Percentiles rank a stretch among this genome's conserved stretches.
phyloP scores from a whole-genome alignment of 1,140 invertebrate genomes.

The Drosophila kanapiae region DNA sequence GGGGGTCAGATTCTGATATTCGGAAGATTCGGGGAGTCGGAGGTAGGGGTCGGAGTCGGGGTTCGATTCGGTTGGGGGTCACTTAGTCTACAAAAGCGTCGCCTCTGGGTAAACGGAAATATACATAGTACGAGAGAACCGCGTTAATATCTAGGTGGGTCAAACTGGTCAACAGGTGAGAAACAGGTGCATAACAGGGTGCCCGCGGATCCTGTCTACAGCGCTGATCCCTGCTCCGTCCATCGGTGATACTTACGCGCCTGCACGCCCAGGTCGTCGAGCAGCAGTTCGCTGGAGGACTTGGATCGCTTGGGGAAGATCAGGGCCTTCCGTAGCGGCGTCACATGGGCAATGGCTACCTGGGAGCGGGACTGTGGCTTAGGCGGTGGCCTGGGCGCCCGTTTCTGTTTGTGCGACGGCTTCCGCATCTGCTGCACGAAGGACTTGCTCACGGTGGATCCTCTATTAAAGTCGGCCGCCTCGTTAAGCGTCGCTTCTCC shows the following conservation, averaged over 20 bases:
- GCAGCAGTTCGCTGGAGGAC: conserved; percentile 74
- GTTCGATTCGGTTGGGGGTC: conserved; percentile 14
- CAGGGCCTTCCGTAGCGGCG: conserved; percentile 67
- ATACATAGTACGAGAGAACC: conserved; percentile 33
- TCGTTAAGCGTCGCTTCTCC: conserved; percentile 62
- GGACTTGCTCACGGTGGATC: conserved; percentile 82
- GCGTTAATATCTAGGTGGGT: conserved; percentile 24
- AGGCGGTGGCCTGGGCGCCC: conserved; percentile 65
- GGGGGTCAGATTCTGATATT: conserved; percentile 14
- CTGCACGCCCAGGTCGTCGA: conserved; percentile 74
- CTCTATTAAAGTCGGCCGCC: conserved; percentile 71
- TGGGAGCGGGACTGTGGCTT: conserved; percentile 68
- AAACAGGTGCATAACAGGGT: conserved; percentile 41
- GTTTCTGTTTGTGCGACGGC: conserved; percentile 68
- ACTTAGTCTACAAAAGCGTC: conserved; percentile 71
- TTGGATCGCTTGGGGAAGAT: conserved; percentile 77
- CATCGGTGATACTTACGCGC: conserved; percentile 76
- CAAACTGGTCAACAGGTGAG: conserved; percentile 41
- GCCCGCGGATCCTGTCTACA: conserved; percentile 38
- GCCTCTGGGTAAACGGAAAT: conserved; percentile 68
- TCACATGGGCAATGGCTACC: conserved; percentile 64
- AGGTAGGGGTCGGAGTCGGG: conserved; percentile 39
- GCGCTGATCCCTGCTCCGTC: conserved; percentile 65
- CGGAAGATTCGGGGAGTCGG: conserved; percentile 5
- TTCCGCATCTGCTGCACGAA: conserved; percentile 76